A percentile compares a stretch with the other conserved stretches of the same genome.
phyloP scores from a whole-genome alignment of 2,113 vertebrate genomes.

The Salvelinus fontinalis region DNA sequence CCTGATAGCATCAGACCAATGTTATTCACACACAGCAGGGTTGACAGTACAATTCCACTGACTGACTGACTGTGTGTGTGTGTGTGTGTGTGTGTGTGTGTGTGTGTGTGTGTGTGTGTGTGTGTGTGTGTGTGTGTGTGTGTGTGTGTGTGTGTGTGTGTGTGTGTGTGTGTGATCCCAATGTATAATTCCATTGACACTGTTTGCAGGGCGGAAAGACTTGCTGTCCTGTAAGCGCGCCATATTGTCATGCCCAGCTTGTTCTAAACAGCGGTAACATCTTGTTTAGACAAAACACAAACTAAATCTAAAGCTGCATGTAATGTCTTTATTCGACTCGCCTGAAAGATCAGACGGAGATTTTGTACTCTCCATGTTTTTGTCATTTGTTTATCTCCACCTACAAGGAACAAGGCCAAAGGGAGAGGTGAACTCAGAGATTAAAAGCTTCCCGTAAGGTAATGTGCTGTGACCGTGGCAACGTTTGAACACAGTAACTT shows the following conservation, averaged over 20 bases:
- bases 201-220: slow-evolving; percentile 13
- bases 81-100: no score
- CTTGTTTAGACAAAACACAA: slow-evolving; percentile 19
- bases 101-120: neutral
- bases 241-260: slow-evolving; percentile 9
- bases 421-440: neutral
- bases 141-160: neutral
- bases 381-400: slow-evolving; percentile 32
- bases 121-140: neutral
- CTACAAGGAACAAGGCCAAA: neutral
- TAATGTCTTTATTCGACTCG: neutral
- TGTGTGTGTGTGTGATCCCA: neutral
- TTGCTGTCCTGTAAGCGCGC: slow-evolving; percentile 9
- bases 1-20: slow-evolving; percentile 31
- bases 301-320: slow-evolving; percentile 1
- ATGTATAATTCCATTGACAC: neutral
- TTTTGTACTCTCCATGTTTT: slow-evolving; percentile 21
- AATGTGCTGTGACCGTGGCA: neutral
- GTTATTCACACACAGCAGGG: neutral
- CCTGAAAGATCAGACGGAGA: slow-evolving; percentile 3
- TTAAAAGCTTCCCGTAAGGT: neutral
- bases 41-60: neutral
- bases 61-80: no score
- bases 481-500: no score
- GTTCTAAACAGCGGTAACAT: slow-evolving; percentile 14